Evolutionary conservation across 2,888 invertebrate genomes (phyloP).

Genomic region (Ochropleura leucogaster): DNA sequence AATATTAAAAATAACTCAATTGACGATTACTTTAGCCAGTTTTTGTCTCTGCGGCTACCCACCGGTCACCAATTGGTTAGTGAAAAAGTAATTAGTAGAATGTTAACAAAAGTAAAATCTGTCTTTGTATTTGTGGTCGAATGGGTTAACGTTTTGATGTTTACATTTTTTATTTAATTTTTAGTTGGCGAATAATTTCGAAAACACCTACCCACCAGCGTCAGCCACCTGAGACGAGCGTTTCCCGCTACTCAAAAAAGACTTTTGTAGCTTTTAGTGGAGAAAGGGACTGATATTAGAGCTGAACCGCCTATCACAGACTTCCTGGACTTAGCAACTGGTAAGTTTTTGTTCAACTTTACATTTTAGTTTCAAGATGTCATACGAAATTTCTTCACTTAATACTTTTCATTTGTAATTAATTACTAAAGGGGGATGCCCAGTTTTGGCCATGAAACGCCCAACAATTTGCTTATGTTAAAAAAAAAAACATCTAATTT

Average conservation of each 20-base stretch:
- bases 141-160: too few relatives aligned
- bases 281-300: slow-evolving; percentile 1
- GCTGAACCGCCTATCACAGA: not conserved
- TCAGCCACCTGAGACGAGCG: too few relatives aligned
- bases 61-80: slow-evolving; percentile 1
- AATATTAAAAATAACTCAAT: slow-evolving; percentile 1
- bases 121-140: too few relatives aligned
- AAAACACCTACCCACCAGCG: too few relatives aligned
- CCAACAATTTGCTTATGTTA: not conserved
- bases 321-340: not conserved
- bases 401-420: not conserved
- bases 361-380: not conserved
- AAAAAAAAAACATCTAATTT: not conserved
- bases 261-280: not conserved
- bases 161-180: too few relatives aligned
- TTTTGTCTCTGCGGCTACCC: slow-evolving; percentile 1
- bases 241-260: slow-evolving; percentile 1
- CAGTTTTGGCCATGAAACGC: not conserved
- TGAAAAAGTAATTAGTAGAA: not conserved
- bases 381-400: not conserved
- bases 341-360: not conserved
- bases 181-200: too few relatives aligned
- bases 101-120: not conserved
- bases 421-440: not conserved
- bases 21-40: not conserved